Conservation (phyloP, 1,140 invertebrate genomes). For the Asbolus verrucosus region DNA sequence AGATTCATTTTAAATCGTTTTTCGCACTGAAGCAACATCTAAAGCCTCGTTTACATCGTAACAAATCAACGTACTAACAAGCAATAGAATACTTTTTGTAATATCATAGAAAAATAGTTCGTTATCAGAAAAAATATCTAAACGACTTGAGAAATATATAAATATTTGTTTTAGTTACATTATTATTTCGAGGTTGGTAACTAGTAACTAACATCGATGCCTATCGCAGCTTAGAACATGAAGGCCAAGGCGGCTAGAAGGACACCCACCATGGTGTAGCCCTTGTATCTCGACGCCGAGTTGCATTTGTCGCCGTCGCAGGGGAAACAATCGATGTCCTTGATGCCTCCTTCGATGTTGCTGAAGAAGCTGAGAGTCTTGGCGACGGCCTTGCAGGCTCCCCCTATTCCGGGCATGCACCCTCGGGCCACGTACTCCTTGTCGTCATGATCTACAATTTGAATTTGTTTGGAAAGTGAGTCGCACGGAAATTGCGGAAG, state of each 20-base stretch:
- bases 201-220: background rate
- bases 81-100: background rate
- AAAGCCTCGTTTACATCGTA: background rate
- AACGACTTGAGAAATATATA: background rate
- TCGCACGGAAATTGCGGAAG: too few species aligned
- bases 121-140: slow-evolving; percentile 10
- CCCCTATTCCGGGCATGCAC: slow-evolving; percentile 55
- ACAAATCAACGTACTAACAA: background rate
- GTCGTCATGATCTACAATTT: too few species aligned
- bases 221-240: slow-evolving; percentile 59
- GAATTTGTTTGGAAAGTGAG: slow-evolving; percentile 13
- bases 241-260: slow-evolving; percentile 60
- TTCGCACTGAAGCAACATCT: too few species aligned
- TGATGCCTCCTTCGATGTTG: slow-evolving; percentile 33
- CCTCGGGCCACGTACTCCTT: slow-evolving; percentile 59
- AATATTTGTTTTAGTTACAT: slow-evolving; percentile 10
- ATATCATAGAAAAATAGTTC: slow-evolving; percentile 3
- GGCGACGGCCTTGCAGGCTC: slow-evolving; percentile 60
- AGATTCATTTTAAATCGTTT: too few species aligned
- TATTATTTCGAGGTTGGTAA: slow-evolving; percentile 17
- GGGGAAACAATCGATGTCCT: slow-evolving; percentile 54
- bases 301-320: slow-evolving; percentile 60
- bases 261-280: slow-evolving; percentile 62
- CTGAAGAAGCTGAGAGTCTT: slow-evolving; percentile 58
- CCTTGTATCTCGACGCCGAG: slow-evolving; percentile 55